Evolutionary conservation across 2,888 invertebrate species (phyloP), one percentile per base, ranked within the genome.

Genomic region (Metallyticus violacea): DNA sequence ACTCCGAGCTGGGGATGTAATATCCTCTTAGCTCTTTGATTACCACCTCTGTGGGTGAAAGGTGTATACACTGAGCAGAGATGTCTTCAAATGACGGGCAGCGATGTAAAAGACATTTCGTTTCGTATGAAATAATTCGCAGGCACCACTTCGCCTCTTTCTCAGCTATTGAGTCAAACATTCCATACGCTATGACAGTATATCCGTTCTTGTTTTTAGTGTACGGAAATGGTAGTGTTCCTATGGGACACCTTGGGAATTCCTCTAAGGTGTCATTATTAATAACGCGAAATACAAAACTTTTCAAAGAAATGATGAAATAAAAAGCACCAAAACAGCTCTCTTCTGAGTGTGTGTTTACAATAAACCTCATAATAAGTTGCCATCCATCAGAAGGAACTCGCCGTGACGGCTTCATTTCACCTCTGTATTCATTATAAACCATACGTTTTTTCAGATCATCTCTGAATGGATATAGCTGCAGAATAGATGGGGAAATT

Each of bases 151-250:
- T 79, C 26, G 89, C 9, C n/a, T 90, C 89, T 26, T 87, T 89
- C 25, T 85, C 81, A 15, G 30, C 80, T 2, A 84, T 62, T 7
- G 88, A 83, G 0, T 89, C 88, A 30, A 30, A 88, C 88, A 89
- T 89, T 0, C 90, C 90, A 25, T 91, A 90, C 22, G 89, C 90
- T 28, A 90, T 87, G 0, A 90, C 79, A 7, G 90, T 90, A 85
- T 90, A 91, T 2, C 90, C 91, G 0, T 81, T n/a, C 7, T 86
- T 83, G 7, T 87, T 85, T 2, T 89, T 27, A 0, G 26, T 26
- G 40, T 89, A 90, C 9, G 2, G 30, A 6, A n/a, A n/a, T 1
- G 81, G 81, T 15, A n/a, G 7, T n/a, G 27, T 15, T 9, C 30
- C 81, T 25, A 81, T 29, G 3, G 30, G 30, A 9, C 6, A 1